Base-by-base conservation (phyloP, 2,888 invertebrate genomes). In the Lysandra bellargus region DNA sequence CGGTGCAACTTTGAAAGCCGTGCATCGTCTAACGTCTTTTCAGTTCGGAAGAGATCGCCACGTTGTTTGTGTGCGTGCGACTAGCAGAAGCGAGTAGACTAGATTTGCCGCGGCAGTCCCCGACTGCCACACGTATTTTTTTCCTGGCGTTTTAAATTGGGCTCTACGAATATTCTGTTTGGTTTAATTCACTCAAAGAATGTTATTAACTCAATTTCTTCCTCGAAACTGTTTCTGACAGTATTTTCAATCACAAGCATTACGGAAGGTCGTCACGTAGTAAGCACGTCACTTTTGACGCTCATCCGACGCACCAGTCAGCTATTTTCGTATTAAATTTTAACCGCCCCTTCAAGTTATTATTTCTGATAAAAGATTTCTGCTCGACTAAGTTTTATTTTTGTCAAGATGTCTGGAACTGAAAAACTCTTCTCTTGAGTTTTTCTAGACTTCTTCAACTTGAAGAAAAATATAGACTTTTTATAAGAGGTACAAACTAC, bases 271-370 rank as follows among this genome's bases (percentile, higher is more conserved):
- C 69, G 33, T 69, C 69, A 69, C 69, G 69, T 69, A 69, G 14
- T 33, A 12, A 33, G 33, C 33, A 69, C 69, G 69, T 69, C 69
- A 69, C 69, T 69, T 69, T 69, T 69, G 69, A 69, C 69, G 69
- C 37, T 33, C 23, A 14, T 69, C 33, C 69, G 37, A 69, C 69
- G 37, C 69, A 69, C 37, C 33, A 69, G 30, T 69, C 69, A 33
- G 69, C 69, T 69, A 69, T 37, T 69, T 69, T 69, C 69, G 69
- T 33, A 69, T 69, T 69, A 33, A 69, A 33, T 33, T 69, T 69
- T 33, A 69, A 69, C 69, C 33, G 33, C 14, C 33, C 30, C 33
- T 33, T 69, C 2, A 33, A 33, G 69, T 69, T 69, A 69, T 33
- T 69, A 33, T 33, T 33, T 33, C 14, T 69, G 4, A 69, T 53